Percentiles rank a stretch among this genome's conserved stretches.
Conservation (phyloP, 2,113 vertebrate species). For the Malaclemys terrapin region DNA sequence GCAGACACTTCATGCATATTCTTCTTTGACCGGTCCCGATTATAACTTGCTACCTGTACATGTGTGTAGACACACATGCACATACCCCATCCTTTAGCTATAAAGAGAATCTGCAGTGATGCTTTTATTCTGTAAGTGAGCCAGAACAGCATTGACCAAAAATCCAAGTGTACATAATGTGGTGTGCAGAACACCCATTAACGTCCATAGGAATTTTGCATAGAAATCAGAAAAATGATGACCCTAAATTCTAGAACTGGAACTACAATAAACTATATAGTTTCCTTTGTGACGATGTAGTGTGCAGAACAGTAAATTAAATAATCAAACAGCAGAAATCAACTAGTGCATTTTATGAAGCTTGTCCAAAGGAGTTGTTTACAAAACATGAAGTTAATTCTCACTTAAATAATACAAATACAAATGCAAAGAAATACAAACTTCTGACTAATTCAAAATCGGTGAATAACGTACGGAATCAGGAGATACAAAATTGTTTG, state of each 20-base stretch:
- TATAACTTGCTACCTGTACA: accelerated
- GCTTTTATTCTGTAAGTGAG: neutral
- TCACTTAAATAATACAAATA: neutral
- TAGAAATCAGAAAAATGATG: neutral
- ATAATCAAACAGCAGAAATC: neutral
- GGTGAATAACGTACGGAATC: neutral
- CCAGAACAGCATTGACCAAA: neutral
- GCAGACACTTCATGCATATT: accelerated
- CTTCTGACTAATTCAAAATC: neutral
- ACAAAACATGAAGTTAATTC: neutral
- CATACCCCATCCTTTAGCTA: neutral
- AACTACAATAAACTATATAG: neutral
- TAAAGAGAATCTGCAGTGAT: accelerated
- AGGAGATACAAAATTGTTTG: neutral
- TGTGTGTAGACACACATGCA: accelerated
- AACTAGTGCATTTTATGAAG: neutral
- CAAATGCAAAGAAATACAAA: neutral
- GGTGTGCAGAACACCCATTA: accelerated
- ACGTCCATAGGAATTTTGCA: neutral
- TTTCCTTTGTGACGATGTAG: neutral
- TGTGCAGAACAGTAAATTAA: neutral
- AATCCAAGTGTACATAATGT: accelerated
- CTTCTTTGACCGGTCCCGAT: accelerated
- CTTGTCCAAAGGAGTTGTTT: neutral
- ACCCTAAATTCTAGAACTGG: neutral